Evolutionary conservation across 1,140 invertebrate species (phyloP).

Genomic region (Mizuhopecten yessoensis): DNA sequence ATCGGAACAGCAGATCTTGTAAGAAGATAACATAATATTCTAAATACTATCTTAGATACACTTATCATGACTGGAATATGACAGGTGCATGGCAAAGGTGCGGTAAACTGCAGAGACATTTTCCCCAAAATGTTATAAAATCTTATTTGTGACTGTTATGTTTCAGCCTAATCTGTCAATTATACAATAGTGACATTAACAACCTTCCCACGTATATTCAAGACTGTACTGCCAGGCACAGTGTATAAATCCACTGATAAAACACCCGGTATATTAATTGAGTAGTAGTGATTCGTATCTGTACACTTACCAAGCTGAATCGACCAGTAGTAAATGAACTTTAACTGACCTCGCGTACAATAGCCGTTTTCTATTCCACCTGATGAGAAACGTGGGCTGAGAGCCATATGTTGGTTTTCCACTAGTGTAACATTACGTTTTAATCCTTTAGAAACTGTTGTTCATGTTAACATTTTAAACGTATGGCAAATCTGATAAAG

Average conservation of each 20-base stretch:
- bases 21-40: no score
- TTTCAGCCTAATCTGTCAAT: no score
- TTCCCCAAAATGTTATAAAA: no score
- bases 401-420: background rate
- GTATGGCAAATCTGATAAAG: background rate
- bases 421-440: conserved; percentile 19
- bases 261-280: background rate
- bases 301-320: background rate
- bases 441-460: conserved; percentile 5
- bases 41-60: no score
- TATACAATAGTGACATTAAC: no score
- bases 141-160: no score
- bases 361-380: conserved; percentile 23
- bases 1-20: no score
- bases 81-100: no score
- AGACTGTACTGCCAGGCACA: background rate
- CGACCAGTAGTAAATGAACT: background rate
- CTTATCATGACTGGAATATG: no score
- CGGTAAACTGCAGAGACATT: no score
- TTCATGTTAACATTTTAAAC: background rate
- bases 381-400: background rate
- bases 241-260: background rate
- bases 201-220: background rate
- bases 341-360: background rate
- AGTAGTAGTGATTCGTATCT: background rate